phyloP scores from a whole-genome alignment of 2,113 vertebrate species.

The Mellivora capensis region DNA sequence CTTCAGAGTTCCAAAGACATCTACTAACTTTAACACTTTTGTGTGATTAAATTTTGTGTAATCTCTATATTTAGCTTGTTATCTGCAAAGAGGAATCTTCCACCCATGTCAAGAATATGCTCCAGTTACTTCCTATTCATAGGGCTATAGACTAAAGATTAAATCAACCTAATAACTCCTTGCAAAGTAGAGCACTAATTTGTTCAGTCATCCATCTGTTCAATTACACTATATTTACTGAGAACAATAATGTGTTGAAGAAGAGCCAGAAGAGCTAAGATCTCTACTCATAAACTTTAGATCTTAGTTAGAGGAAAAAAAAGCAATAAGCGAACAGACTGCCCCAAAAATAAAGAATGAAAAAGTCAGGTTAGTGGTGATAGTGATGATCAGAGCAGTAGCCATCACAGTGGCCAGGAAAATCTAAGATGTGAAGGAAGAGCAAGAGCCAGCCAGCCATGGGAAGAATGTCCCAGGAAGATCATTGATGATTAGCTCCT shows the following conservation, averaged over 20 bases:
- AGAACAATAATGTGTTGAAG: background rate
- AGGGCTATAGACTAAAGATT: background rate
- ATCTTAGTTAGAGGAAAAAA: background rate
- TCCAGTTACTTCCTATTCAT: background rate
- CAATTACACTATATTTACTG: background rate
- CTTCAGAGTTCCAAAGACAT: background rate
- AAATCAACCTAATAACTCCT: background rate
- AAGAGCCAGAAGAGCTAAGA: background rate
- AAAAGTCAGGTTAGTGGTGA: background rate
- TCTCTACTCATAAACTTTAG: background rate
- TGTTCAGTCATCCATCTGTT: background rate
- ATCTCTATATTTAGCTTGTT: background rate
- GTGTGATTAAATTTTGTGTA: background rate
- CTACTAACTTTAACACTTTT: background rate
- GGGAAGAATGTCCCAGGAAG: background rate
- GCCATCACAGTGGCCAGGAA: no score
- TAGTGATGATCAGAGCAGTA: background rate
- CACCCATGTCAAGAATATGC: background rate
- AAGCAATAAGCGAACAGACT: background rate
- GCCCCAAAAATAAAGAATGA: background rate
- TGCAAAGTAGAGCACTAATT: background rate
- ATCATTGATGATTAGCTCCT: background rate
- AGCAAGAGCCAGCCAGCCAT: background rate
- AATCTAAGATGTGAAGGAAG: background rate
- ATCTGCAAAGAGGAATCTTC: background rate